Conservation (phyloP, 2,113 vertebrate genomes). For the Mugil cephalus region DNA sequence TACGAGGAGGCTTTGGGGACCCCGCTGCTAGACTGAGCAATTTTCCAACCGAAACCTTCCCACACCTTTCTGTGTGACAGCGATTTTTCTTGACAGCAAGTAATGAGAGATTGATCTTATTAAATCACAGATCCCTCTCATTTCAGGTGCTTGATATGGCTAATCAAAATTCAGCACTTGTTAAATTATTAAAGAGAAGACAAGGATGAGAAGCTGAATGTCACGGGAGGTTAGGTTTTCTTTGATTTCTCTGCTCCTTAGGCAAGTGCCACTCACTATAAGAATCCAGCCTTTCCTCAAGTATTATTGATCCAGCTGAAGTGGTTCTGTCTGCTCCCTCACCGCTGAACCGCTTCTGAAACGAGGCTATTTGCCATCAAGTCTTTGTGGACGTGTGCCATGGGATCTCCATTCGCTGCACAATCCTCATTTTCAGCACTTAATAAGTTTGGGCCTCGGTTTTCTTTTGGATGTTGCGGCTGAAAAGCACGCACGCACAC, state of each 20-base stretch:
- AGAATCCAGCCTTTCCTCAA: conserved; percentile 66
- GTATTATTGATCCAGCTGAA: conserved; percentile 73
- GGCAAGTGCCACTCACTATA: conserved; percentile 50
- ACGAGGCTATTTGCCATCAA: conserved; percentile 74
- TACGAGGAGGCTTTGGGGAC: conserved; percentile 47
- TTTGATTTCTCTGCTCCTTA: conserved; percentile 68
- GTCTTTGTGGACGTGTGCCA: conserved; percentile 74
- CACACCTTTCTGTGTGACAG: conserved; percentile 20
- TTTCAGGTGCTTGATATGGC: conserved; percentile 36
- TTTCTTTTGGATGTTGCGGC: conserved; percentile 59
- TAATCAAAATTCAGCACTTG: conserved; percentile 59
- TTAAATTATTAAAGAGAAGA: conserved; percentile 66
- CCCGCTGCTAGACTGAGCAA: conserved; percentile 11
- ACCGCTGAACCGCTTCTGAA: conserved; percentile 55
- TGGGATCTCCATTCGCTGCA: conserved; percentile 74
- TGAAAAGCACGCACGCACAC: conserved; percentile 17
- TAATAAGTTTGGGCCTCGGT: conserved; percentile 75
- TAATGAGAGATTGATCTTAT: conserved; percentile 44
- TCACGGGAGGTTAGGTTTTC: conserved; percentile 67
- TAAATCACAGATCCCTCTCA: conserved; percentile 48
- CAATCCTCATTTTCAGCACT: conserved; percentile 75
- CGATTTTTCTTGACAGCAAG: conserved; percentile 21
- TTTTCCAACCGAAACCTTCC: neutral
- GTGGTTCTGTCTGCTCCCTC: conserved; percentile 67
- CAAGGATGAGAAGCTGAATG: conserved; percentile 49